These are phyloP conservation scores for Pristionchus arcanus DNA, from an alignment of 2,888 invertebrate species.

Conservation along the genomic window DNA sequence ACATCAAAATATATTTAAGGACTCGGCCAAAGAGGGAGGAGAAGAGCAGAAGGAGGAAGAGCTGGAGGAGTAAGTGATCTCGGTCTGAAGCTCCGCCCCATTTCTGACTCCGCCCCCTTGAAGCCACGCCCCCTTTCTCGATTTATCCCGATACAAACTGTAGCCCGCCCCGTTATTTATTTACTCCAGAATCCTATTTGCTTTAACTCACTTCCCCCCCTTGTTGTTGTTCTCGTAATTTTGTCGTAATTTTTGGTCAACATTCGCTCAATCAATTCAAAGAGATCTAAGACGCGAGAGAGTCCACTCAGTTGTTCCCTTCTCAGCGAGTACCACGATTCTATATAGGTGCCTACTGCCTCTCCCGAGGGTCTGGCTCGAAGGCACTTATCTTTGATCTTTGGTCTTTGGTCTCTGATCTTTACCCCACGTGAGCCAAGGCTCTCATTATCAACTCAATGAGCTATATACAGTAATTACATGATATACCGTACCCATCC, in stretches of 20 bases:
- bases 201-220: not conserved
- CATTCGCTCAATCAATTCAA: conserved; percentile 9
- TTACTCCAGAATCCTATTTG: not conserved
- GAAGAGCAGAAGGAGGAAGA: not conserved
- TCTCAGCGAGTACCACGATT: not conserved
- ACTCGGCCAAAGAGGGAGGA: too few relatives aligned
- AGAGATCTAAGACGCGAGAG: not conserved
- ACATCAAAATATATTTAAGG: too few relatives aligned
- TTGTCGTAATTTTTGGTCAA: not conserved
- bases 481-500: not conserved
- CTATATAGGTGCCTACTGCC: not conserved
- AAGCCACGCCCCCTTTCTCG: not conserved
- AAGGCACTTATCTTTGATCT: too few relatives aligned
- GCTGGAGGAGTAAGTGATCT: not conserved
- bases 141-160: conserved; percentile 13
- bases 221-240: not conserved
- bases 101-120: not conserved
- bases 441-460: not conserved
- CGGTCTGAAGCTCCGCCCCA: not conserved
- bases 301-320: not conserved
- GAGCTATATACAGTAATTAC: not conserved
- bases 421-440: not conserved
- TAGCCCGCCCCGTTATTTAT: not conserved
- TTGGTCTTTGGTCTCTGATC: not conserved
- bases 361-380: not conserved